Percentiles rank a stretch among this genome's conserved stretches.
Evolutionary conservation across 2,888 invertebrate species (phyloP).

Genomic region (Mesorhabditis spiculigera): DNA sequence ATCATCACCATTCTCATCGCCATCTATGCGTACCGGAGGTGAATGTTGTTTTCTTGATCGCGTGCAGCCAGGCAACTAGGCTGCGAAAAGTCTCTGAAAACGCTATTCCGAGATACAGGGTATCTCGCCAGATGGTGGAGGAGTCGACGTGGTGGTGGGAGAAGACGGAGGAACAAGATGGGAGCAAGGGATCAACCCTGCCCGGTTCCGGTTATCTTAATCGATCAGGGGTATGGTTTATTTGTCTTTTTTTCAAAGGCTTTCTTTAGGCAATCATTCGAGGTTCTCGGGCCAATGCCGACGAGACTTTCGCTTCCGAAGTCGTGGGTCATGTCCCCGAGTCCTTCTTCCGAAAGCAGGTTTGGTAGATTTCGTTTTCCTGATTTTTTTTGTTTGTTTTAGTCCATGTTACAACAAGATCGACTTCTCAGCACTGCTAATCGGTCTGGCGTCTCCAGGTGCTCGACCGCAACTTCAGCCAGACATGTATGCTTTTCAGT

Average conservation of each 20-base stretch:
- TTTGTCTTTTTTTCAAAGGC: background rate
- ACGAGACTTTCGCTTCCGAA: background rate
- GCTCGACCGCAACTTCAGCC: background rate
- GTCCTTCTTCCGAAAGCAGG: conserved; percentile 6
- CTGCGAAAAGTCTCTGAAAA: too few species aligned
- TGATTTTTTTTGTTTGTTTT: background rate
- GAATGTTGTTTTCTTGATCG: background rate
- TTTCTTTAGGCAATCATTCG: background rate
- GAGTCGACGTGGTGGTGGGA: background rate
- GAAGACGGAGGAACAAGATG: background rate
- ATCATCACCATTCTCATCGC: background rate
- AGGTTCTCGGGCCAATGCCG: background rate
- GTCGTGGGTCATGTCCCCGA: background rate
- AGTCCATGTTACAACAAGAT: conserved; percentile 2
- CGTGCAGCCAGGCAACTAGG: too few species aligned
- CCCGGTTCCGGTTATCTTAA: background rate
- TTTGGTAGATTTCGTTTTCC: background rate
- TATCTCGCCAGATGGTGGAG: background rate
- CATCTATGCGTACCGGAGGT: conserved; percentile 3
- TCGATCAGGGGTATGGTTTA: background rate
- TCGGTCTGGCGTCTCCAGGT: background rate
- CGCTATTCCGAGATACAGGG: background rate
- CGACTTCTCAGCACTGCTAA: background rate
- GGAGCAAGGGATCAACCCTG: background rate
- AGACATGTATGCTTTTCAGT: background rate